Evolutionary conservation across 2,888 invertebrate species (phyloP), one percentile per base, ranked within the genome.

Genomic region (Sinelater perroti): DNA sequence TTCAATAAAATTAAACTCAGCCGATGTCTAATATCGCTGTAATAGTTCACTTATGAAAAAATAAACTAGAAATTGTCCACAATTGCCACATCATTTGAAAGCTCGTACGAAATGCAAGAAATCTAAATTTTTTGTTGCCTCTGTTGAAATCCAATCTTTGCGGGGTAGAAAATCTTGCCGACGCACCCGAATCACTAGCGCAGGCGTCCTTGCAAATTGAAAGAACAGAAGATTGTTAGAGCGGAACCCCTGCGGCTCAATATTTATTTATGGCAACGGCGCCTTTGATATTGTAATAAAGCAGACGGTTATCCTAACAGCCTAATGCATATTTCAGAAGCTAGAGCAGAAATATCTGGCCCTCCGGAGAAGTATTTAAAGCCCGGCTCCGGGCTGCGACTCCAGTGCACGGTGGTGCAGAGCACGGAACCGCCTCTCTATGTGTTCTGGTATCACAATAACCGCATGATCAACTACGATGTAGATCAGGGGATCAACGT

Each of bases 391-490:
- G 89, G 90, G 38, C 80, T 95, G 56, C 83, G 90, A 49, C 83
- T 94, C 45, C 90, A 91, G 67, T 94, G 94, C 71, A 87, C 87
- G 45, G 89, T 94, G 18, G 84, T 90, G 30, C 91, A 91, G 72
- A 91, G 92, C 50, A 93, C 93, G 0, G 92, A 93, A 74, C 87
- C 87, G 21, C 92, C 93, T 3, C 87, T 89, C 45, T 93, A 90
- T 76, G 87, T 93, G 46, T 91, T 91, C 78, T 91, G 91, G 91
- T 93, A 91, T 76, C 90, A 92, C 80, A 93, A 93, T 80, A 89
- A 90, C 74, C 87, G 92, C 65, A 93, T 94, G 93, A 93, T 94
- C 76, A 94, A 94, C 83, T 94, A 92, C 79, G 93, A 94, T 79
- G 84, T 84, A 33, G 93, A 93, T 73, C 86, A 89, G 58, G 93